Percentiles rank a stretch among this genome's conserved stretches.
These are phyloP conservation scores for Macroteleia sp. DNA, from an alignment of 2,888 invertebrate genomes.

Conservation along the genomic window DNA sequence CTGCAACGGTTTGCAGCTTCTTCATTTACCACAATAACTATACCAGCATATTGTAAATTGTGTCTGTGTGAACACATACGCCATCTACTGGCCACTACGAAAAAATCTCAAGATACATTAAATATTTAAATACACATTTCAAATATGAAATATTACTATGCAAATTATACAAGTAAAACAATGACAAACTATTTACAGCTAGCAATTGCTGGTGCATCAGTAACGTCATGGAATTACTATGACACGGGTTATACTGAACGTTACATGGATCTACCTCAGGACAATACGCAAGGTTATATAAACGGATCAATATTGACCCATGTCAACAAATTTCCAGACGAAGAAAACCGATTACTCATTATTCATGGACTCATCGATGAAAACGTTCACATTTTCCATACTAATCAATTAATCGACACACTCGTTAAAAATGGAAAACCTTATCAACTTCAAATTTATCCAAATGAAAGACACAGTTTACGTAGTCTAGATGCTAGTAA, in stretches of 20 bases:
- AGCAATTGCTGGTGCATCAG: constrained; percentile 98
- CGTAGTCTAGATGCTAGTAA: constrained; percentile 96
- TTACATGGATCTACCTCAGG: constrained; percentile 95
- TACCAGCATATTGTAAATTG: too few relatives aligned
- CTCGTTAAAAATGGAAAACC: constrained; percentile 98
- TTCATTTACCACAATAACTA: too few relatives aligned
- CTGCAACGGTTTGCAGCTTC: too few relatives aligned
- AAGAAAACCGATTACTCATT: constrained; percentile 95
- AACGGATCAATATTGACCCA: constrained; percentile 94
- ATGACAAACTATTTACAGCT: constrained; percentile 83
- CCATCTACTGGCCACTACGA: too few relatives aligned
- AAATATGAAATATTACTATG: too few relatives aligned
- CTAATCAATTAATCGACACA: constrained; percentile 94
- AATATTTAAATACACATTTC: too few relatives aligned
- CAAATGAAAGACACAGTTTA: constrained; percentile 97
- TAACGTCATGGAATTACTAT: constrained; percentile 98
- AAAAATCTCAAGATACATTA: too few relatives aligned
- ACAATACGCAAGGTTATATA: constrained; percentile 91
- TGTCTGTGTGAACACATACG: too few relatives aligned
- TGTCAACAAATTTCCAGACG: constrained; percentile 94
- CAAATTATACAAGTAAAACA: too few relatives aligned
- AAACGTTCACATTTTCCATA: constrained; percentile 99
- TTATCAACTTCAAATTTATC: constrained; percentile 97
- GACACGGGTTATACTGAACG: constrained; percentile 99
- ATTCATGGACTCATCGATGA: constrained; percentile 99